A percentile compares a stretch with the other conserved stretches of the same genome.
phyloP scores from a whole-genome alignment of 2,113 vertebrate genomes.

The Telmatochromis sp. region DNA sequence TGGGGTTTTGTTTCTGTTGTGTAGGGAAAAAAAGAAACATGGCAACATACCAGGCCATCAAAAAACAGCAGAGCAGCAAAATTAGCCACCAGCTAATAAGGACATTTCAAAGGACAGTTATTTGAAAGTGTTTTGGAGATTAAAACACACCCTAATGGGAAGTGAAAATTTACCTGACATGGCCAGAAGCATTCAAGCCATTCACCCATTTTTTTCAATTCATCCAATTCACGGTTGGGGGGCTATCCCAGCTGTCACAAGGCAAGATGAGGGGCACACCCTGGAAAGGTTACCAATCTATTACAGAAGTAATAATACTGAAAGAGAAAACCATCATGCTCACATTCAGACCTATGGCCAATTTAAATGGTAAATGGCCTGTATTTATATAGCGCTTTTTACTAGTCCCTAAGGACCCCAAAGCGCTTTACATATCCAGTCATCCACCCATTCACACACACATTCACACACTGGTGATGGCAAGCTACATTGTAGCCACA shows the following conservation, averaged over 20 bases:
- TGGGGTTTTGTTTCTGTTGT: not conserved
- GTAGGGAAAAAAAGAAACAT: not conserved
- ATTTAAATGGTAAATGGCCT: not conserved
- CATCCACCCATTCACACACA: too few relatives aligned
- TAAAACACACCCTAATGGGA: not conserved
- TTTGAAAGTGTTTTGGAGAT: not conserved
- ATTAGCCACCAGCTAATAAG: not conserved
- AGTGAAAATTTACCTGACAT: not conserved
- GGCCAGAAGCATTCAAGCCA: not conserved
- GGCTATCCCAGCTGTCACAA: too few relatives aligned
- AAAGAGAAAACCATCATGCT: not conserved
- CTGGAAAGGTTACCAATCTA: not conserved
- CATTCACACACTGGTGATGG: too few relatives aligned
- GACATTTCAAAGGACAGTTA: not conserved
- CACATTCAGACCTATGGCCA: not conserved
- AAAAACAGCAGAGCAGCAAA: not conserved
- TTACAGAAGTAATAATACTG: not conserved
- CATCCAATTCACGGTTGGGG: not conserved
- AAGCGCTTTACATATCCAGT: too few relatives aligned
- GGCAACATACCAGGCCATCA: not conserved
- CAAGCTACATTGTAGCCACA: too few relatives aligned
- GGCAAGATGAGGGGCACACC: not conserved
- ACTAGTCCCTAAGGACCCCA: too few relatives aligned
- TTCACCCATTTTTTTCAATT: not conserved
- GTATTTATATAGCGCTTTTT: too few relatives aligned